Percentiles rank a stretch among this genome's conserved stretches.
These are phyloP conservation scores for Laspeyria flexula DNA, from an alignment of 2,888 invertebrate genomes.

Conservation along the genomic window DNA sequence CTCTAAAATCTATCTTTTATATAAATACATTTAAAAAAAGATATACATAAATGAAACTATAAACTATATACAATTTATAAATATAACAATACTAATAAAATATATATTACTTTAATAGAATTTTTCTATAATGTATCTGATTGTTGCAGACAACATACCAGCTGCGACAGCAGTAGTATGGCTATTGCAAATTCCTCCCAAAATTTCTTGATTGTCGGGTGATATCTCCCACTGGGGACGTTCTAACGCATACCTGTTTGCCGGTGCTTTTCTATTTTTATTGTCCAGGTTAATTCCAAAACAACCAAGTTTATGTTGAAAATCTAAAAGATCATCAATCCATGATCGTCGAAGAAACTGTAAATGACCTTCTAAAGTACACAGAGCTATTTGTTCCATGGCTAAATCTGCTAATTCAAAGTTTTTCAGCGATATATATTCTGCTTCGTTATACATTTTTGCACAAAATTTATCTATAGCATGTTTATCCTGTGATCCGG, in stretches of 20 bases:
- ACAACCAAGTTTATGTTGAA: conserved; percentile 59
- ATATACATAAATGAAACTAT: too few relatives aligned
- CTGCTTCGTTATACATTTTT: conserved; percentile 48
- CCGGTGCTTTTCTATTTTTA: neutral
- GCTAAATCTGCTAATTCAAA: conserved; percentile 53
- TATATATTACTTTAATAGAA: too few relatives aligned
- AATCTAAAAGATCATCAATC: conserved; percentile 45
- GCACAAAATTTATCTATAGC: conserved; percentile 45
- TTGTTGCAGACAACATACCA: conserved; percentile 4
- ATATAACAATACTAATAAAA: too few relatives aligned
- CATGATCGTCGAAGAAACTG: conserved; percentile 55
- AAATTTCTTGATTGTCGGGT: neutral
- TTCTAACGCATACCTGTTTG: neutral
- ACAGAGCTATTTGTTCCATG: conserved; percentile 58
- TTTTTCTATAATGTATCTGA: conserved; percentile 14
- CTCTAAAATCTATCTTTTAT: too few relatives aligned
- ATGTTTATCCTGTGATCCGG: conserved; percentile 35
- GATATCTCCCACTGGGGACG: neutral
- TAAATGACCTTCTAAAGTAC: conserved; percentile 54
- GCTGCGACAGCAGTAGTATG: conserved; percentile 15
- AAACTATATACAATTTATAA: too few relatives aligned
- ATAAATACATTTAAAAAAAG: too few relatives aligned
- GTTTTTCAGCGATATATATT: conserved; percentile 47
- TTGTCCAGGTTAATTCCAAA: conserved; percentile 22
- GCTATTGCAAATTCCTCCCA: conserved; percentile 10